phyloP scores from a whole-genome alignment of 2,888 invertebrate genomes.

The Dryocosmus kuriphilus region DNA sequence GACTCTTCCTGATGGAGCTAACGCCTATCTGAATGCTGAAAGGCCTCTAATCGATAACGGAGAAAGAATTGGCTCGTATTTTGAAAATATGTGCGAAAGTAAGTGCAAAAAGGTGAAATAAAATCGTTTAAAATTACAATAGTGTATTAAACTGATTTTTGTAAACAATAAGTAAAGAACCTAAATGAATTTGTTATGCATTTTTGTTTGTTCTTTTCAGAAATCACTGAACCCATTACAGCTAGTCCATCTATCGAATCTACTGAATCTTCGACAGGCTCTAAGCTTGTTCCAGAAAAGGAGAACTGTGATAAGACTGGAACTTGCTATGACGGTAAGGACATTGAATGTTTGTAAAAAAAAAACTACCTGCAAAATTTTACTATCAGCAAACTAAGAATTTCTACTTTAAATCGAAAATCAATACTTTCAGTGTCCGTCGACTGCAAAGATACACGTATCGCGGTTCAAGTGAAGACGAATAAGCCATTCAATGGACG shows the following conservation, averaged over 20 bases:
- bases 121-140: too few species aligned
- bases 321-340: constrained; percentile 94
- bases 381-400: constrained; percentile 17
- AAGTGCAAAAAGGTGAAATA: constrained; percentile 74
- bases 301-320: constrained; percentile 94
- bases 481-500: constrained; percentile 97
- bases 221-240: constrained; percentile 29
- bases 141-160: too few species aligned
- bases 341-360: not conserved
- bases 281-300: constrained; percentile 3
- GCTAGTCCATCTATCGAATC: constrained; percentile 3
- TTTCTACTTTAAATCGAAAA: constrained; percentile 31
- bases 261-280: constrained; percentile 30
- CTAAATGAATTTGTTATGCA: not conserved
- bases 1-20: constrained; percentile 94
- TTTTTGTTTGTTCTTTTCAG: not conserved
- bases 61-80: constrained; percentile 92
- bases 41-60: constrained; percentile 94
- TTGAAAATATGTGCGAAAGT: constrained; percentile 95
- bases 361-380: not conserved
- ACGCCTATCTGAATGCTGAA: constrained; percentile 93
- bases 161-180: too few species aligned
- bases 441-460: constrained; percentile 95
- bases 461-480: constrained; percentile 94
- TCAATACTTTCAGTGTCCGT: constrained; percentile 86